Conservation (phyloP, 2,113 vertebrate species). For the Periophthalmodon schlosseri region DNA sequence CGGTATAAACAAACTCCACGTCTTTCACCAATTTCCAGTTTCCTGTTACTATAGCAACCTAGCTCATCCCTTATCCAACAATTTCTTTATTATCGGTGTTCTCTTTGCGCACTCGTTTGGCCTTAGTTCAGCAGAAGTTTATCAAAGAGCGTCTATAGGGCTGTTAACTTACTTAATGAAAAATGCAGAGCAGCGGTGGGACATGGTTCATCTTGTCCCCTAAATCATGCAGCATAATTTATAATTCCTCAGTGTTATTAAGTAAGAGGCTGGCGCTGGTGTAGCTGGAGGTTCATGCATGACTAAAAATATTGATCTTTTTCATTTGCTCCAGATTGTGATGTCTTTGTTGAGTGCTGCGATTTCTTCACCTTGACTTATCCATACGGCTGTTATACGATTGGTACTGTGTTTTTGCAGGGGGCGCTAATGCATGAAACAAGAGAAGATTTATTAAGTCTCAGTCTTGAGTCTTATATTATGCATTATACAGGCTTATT, state of each 20-base stretch:
- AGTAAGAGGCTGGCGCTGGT: neutral
- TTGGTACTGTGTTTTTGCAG: neutral
- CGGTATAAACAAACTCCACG: constrained; percentile 29
- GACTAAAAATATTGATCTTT: neutral
- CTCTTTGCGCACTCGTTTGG: constrained; percentile 43
- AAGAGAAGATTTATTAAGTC: neutral
- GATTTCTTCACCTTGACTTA: constrained; percentile 8
- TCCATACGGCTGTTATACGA: neutral
- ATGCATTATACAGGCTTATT: neutral
- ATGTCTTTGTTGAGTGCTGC: constrained; percentile 31
- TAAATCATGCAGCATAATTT: constrained; percentile 21
- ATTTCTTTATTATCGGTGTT: constrained; percentile 42
- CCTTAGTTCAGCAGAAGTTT: constrained; percentile 30
- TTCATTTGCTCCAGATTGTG: neutral
- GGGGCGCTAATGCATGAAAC: neutral
- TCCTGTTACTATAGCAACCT: constrained; percentile 67
- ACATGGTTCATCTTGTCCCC: constrained; percentile 24
- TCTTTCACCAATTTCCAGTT: constrained; percentile 51
- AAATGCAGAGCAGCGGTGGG: constrained; percentile 11
- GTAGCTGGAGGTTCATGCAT: neutral
- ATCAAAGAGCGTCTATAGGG: constrained; percentile 25
- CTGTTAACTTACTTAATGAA: constrained; percentile 42
- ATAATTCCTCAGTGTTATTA: constrained; percentile 15
- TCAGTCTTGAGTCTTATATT: too few species aligned
- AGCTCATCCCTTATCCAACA: constrained; percentile 35